Evolutionary conservation across 1,140 invertebrate genomes (phyloP), one percentile per base, ranked within the genome.

Genomic region (Cherax quadricarinatus): DNA sequence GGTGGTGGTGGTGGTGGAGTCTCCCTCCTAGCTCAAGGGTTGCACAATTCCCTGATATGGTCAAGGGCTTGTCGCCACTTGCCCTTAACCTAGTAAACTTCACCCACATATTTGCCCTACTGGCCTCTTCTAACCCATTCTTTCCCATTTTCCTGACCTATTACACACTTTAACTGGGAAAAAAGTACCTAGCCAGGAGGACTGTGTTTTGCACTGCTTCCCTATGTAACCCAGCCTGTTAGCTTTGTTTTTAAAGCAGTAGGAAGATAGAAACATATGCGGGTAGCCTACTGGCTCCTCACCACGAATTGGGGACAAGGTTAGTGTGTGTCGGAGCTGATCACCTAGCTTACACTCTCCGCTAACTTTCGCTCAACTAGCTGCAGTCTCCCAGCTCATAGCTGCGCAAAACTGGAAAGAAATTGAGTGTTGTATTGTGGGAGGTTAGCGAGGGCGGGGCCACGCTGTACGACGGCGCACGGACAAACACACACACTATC

Each of bases 11-110:
- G n/a, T n/a, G 30, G 0, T 41, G 30, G 3, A 57, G 53, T 7
- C 30, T 10, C 7, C 7, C 7, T 7, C 24, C 14, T 12, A 70
- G 60, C 80, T 89, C 80, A 51, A 70, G 80, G 88, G 88, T 89
- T 89, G 88, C 88, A 89, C 88, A 89, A 89, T 89, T 83, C 88
- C 88, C 88, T 89, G 88, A 89, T 89, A 89, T 89, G 88, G 88
- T 89, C 88, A 89, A 89, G 88, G 88, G 88, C 88, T 89, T 89
- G 88, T 89, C 88, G 60, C 88, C 88, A 60, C 51, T 80, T 80
- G 88, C 88, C 88, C 88, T 89, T 89, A 89, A 89, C 88, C 88
- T 83, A 89, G 80, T 89, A 89, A 82, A 89, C 88, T 89, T 89
- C 88, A 89, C 88, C 88, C 80, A 89, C 88, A 70, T 89, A 79